These are phyloP conservation scores for Phyllotreta cruciferae DNA, from an alignment of 2,888 invertebrate genomes.

Conservation along the genomic window DNA sequence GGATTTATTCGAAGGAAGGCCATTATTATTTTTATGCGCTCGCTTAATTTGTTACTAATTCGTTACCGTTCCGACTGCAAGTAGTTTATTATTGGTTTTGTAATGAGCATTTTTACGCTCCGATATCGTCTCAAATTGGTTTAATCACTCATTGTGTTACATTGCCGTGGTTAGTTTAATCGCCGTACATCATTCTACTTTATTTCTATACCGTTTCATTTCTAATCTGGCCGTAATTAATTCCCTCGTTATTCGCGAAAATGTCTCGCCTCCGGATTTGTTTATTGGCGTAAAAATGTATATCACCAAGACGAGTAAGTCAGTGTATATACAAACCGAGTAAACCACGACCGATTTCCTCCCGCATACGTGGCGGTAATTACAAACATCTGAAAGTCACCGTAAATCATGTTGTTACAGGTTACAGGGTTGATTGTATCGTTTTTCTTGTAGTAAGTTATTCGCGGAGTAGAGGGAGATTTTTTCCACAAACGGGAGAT, in stretches of 20 bases:
- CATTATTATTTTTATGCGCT: conserved; percentile 25
- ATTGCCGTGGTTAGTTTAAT: too few species aligned
- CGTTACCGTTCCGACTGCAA: conserved; percentile 19
- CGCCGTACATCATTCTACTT: too few species aligned
- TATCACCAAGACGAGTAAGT: too few species aligned
- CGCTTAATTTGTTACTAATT: conserved; percentile 25
- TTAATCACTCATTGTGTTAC: too few species aligned
- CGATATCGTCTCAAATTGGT: background rate
- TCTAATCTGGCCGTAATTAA: too few species aligned
- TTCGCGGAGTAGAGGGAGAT: conserved; percentile 9
- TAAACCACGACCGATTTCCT: background rate
- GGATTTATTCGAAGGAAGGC: conserved; percentile 18
- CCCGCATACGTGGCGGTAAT: conserved; percentile 7
- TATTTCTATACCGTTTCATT: too few species aligned
- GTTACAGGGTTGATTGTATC: conserved; percentile 14
- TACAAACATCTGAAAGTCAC: conserved; percentile 13
- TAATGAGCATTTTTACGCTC: conserved; percentile 1
- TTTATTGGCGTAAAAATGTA: too few species aligned
- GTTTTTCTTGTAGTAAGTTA: conserved; percentile 9
- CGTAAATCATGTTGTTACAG: conserved; percentile 13
- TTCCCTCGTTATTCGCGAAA: too few species aligned
- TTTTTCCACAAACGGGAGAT: background rate
- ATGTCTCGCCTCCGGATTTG: too few species aligned
- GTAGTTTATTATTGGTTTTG: conserved; percentile 28
- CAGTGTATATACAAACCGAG: background rate